Evolutionary conservation across 2,888 invertebrate genomes (phyloP), one percentile per base, ranked within the genome.

Genomic region (Hydriomena furcata): DNA sequence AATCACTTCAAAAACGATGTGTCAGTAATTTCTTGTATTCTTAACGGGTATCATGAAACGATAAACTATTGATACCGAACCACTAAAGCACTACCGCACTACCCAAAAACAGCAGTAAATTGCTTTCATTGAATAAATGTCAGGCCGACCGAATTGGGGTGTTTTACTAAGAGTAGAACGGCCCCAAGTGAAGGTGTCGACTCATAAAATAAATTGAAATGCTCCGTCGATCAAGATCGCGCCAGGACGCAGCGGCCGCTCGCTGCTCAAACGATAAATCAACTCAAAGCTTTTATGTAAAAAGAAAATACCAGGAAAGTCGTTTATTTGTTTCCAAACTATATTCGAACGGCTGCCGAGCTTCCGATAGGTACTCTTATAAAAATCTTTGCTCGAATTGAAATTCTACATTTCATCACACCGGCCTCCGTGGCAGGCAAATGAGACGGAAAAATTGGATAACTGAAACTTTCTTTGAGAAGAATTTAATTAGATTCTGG

Each of bases 241-340:
- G 76, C 76, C 74, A 76, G 78, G 75, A 75, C 79, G 70, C 68
- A 69, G 73, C 73, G 76, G 79, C 71, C 77, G 77, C 75, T 71
- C 68, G 65, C 71, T 63, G 74, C 76, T 68, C 68, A 71, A 47
- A 73, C 81, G 71, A 87, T 88, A 88, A 88, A 87, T 88, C 88
- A 88, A 83, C 78, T 84, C 82, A 69, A 72, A 83, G 81, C 81
- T 84, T 84, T 84, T 81, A 81, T 83, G 80, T 74, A 81, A 82
- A 84, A 75, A 72, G 68, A 75, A 81, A 82, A 78, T 60, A 76
- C 67, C 66, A 58, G 71, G 66, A 79, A 88, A 84, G 80, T 81
- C 83, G 78, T 85, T 84, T 84, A 87, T 87, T 88, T 86, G 88
- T 88, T 88, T 84, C 72, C 81, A 81, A 85, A 88, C 86, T 85